Conservation (phyloP, 2,113 vertebrate genomes). For the Protobothrops flavoviridis region DNA sequence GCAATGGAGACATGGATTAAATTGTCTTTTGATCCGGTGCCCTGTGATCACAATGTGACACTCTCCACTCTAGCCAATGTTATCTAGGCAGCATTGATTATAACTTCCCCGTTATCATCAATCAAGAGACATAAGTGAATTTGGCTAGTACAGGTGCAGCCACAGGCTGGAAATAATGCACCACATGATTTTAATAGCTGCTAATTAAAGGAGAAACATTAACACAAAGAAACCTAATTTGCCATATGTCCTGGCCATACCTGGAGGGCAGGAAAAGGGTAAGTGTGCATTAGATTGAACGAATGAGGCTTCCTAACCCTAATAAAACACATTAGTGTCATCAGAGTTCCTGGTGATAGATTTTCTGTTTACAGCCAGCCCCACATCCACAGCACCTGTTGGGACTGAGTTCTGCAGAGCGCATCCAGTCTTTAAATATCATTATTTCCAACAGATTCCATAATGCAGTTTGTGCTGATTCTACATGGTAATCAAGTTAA, state of each 20-base stretch:
- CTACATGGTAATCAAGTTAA: slow-evolving; percentile 29
- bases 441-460: slow-evolving; percentile 51
- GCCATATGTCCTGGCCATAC: slow-evolving; percentile 21
- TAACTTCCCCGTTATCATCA: neutral
- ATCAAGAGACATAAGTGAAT: neutral
- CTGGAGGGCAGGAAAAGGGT: slow-evolving; percentile 58
- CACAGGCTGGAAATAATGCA: slow-evolving; percentile 10
- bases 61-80: neutral
- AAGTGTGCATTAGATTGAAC: slow-evolving; percentile 52
- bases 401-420: slow-evolving; percentile 48
- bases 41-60: neutral
- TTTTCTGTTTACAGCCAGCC: slow-evolving; percentile 34
- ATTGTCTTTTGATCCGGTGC: neutral
- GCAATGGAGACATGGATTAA: neutral
- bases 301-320: slow-evolving; percentile 32
- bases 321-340: slow-evolving; percentile 62
- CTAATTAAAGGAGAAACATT: slow-evolving; percentile 41
- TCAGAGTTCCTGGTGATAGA: slow-evolving; percentile 36
- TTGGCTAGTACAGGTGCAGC: neutral
- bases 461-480: slow-evolving; percentile 41
- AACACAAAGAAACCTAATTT: slow-evolving; percentile 42
- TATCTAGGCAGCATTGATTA: neutral
- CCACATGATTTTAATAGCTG: slow-evolving; percentile 30
- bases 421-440: slow-evolving; percentile 35
- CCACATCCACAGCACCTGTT: slow-evolving; percentile 42